A percentile compares a stretch with the other conserved stretches of the same genome.
Evolutionary conservation across 2,888 invertebrate species (phyloP).

Genomic region (Barypeithes pellucidus): DNA sequence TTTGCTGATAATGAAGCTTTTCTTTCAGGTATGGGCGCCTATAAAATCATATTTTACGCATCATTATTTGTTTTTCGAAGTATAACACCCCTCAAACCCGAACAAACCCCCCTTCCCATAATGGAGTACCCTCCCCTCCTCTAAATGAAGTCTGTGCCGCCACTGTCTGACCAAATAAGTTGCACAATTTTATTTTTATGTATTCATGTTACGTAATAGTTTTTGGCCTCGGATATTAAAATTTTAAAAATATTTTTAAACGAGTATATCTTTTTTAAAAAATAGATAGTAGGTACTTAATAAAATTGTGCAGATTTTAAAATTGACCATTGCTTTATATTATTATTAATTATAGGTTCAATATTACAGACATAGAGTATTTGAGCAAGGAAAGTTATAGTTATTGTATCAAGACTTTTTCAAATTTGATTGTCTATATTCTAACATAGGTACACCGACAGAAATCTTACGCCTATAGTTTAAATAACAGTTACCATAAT

Average conservation of each 20-base stretch:
- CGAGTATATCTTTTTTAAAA: not conserved
- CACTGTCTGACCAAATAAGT: not conserved
- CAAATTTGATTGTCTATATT: constrained; percentile 20
- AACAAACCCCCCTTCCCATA: too few relatives aligned
- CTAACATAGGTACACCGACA: constrained; percentile 8
- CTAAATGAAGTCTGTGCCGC: too few relatives aligned
- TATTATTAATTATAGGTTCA: not conserved
- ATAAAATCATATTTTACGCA: too few relatives aligned
- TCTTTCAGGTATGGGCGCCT: too few relatives aligned
- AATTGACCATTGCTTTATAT: not conserved
- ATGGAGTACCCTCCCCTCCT: too few relatives aligned
- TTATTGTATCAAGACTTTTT: constrained; percentile 3
- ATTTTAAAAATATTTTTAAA: too few relatives aligned
- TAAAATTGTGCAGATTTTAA: not conserved
- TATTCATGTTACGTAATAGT: not conserved
- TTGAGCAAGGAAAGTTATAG: constrained; percentile 20
- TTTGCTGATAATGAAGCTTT: too few relatives aligned
- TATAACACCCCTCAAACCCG: too few relatives aligned
- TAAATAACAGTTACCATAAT: not conserved
- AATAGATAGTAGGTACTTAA: too few relatives aligned
- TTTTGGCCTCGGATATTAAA: not conserved
- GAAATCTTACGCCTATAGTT: not conserved
- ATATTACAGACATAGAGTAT: constrained; percentile 17
- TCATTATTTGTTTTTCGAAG: too few relatives aligned
- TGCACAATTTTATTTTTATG: not conserved